Percentiles rank a stretch among this genome's conserved stretches.
phyloP scores from a whole-genome alignment of 2,113 vertebrate genomes.

The Eudorcas thomsonii region DNA sequence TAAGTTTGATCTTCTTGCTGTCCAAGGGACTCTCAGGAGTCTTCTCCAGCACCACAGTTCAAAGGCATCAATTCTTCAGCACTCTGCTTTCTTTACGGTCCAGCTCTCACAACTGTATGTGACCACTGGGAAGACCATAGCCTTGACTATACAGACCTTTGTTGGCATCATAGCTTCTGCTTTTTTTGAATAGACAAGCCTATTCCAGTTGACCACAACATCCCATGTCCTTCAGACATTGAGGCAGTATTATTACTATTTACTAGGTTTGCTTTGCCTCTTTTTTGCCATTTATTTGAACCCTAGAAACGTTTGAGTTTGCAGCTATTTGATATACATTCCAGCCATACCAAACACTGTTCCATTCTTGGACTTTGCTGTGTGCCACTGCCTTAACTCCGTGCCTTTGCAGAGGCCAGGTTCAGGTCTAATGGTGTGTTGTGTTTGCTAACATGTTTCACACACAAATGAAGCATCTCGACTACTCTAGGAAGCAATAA shows the following conservation, averaged over 20 bases:
- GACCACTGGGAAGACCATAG: background rate
- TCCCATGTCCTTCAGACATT: background rate
- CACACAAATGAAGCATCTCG: background rate
- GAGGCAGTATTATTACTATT: background rate
- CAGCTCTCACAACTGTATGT: background rate
- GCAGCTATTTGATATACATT: background rate
- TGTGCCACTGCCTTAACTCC: background rate
- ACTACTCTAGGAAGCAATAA: background rate
- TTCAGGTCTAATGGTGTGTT: background rate
- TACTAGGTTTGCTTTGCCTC: background rate
- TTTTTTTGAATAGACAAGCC: background rate
- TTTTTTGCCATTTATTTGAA: background rate
- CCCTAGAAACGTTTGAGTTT: background rate
- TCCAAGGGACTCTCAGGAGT: background rate
- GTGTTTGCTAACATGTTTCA: background rate
- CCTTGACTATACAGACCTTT: background rate
- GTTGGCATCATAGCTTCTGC: background rate
- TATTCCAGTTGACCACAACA: background rate
- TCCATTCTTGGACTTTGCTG: background rate
- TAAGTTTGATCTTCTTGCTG: background rate
- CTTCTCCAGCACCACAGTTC: background rate
- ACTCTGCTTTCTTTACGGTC: background rate
- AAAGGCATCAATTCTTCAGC: background rate
- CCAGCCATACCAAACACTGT: background rate
- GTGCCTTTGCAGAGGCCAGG: background rate